Base-by-base conservation (phyloP, 2,113 vertebrate species). In the Rutilus rutilus region DNA sequence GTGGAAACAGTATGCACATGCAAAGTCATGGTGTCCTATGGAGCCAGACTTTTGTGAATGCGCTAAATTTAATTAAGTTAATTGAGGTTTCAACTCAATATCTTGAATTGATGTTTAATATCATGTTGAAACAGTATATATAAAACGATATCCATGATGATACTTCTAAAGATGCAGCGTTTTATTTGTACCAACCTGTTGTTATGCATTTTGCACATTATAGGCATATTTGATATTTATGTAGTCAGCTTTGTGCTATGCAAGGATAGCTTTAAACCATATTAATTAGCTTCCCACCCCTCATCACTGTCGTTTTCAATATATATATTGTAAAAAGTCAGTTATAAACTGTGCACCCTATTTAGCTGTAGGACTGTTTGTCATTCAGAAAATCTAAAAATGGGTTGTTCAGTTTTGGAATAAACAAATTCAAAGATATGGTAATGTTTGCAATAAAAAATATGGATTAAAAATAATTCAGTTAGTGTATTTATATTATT, bases 181-280 rank as follows among this genome's bases (percentile, higher is more conserved):
- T 94, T 94, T 93, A 92, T 95, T 95, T 95, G 93, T 94, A 94
- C 94, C 92, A 96, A 96, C 92, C 88, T 96, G 96, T 97, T 93
- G 94, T 96, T 97, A 96, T 96, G 97, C 97, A 95, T 96, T 99
- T 98, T 97, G 96, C 96, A 98, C 96, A 98, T 95, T 97, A 97
- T 96, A 95, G 93, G 93, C 96, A 96, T 93, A 92, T 96, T 96
- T 96, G 95, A 96, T 95, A 92, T 95, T 96, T 95, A 95, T 88
- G 90, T 97, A 97, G 97, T 98, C 93, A 94, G 97, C 97, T 97
- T 99, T 93, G 95, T 97, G 98, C 98, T 98, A 97, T 97, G 96
- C 97, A 98, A 98, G 94, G 95, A 97, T 91, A 95, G 97, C 96
- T 96, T 95, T 95, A 90, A 96, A 95, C 93, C 95, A 96, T 94